phyloP scores from a whole-genome alignment of 2,113 vertebrate species.

The Xyliphius kryptos region DNA sequence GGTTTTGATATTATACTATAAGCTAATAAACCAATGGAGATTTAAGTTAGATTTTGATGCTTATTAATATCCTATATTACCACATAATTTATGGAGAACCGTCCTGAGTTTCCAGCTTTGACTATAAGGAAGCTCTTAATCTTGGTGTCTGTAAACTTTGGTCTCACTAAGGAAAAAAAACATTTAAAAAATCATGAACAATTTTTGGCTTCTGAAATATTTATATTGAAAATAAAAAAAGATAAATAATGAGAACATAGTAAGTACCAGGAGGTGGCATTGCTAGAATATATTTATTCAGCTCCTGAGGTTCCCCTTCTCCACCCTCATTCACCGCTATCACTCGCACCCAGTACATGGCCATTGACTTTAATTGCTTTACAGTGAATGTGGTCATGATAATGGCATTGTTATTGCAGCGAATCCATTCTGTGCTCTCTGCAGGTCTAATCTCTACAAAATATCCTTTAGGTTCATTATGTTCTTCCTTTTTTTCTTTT shows the following conservation, averaged over 20 bases:
- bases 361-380: slow-evolving; percentile 71
- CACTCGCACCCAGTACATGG: slow-evolving; percentile 73
- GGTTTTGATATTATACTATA: too few relatives aligned
- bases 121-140: slow-evolving; percentile 71
- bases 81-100: slow-evolving; percentile 75
- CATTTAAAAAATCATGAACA: background rate
- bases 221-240: too few relatives aligned
- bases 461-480: slow-evolving; percentile 72
- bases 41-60: too few relatives aligned
- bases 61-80: too few relatives aligned
- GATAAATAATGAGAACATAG: too few relatives aligned
- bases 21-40: too few relatives aligned
- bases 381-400: slow-evolving; percentile 60
- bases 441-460: slow-evolving; percentile 73
- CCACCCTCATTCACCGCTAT: slow-evolving; percentile 68
- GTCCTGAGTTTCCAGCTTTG: slow-evolving; percentile 71
- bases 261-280: slow-evolving; percentile 68
- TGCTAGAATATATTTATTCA: slow-evolving; percentile 64
- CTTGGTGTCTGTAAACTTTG: slow-evolving; percentile 70
- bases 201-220: too few relatives aligned
- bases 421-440: slow-evolving; percentile 70
- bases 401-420: slow-evolving; percentile 67
- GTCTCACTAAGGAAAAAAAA: slow-evolving; percentile 64
- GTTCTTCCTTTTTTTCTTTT: slow-evolving; percentile 51
- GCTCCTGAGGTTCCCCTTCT: slow-evolving; percentile 55